Evolutionary conservation across 2,888 invertebrate species (phyloP).

Genomic region (Dasypogon diadema): DNA sequence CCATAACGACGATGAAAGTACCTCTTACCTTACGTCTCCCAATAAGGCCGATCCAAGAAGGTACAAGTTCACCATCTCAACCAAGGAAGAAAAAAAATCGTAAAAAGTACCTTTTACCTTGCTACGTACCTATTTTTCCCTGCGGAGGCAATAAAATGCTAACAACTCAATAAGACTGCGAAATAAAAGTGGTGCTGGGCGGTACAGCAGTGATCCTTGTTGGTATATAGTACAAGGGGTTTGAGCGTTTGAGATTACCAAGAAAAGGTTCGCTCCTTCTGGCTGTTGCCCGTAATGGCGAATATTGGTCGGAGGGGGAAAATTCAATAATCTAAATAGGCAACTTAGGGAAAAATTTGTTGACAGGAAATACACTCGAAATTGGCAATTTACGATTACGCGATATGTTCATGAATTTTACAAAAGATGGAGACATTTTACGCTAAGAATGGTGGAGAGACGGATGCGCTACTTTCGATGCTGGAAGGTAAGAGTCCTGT

Average conservation of each 20-base stretch:
- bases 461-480: slow-evolving; percentile 19
- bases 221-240: background rate
- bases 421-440: slow-evolving; percentile 55
- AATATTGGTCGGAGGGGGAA: slow-evolving; percentile 12
- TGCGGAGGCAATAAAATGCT: slow-evolving; percentile 52
- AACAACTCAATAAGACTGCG: slow-evolving; percentile 42
- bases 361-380: slow-evolving; percentile 69
- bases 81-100: background rate
- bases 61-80: background rate
- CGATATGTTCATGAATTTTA: slow-evolving; percentile 64
- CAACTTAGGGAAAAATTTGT: slow-evolving; percentile 62
- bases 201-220: slow-evolving; percentile 15
- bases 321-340: slow-evolving; percentile 56
- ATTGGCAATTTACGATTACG: slow-evolving; percentile 65
- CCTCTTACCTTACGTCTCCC: slow-evolving; percentile 1
- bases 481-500: background rate
- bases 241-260: background rate
- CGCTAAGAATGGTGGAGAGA: slow-evolving; percentile 31
- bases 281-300: slow-evolving; percentile 17
- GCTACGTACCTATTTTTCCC: slow-evolving; percentile 38
- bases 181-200: slow-evolving; percentile 33
- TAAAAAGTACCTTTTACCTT: slow-evolving; percentile 31
- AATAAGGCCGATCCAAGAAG: background rate
- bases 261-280: slow-evolving; percentile 34
- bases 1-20: slow-evolving; percentile 1